A percentile compares a stretch with the other conserved stretches of the same genome.
These are phyloP conservation scores for Meloidogyne exigua DNA, from an alignment of 1,140 invertebrate genomes.

Conservation along the genomic window DNA sequence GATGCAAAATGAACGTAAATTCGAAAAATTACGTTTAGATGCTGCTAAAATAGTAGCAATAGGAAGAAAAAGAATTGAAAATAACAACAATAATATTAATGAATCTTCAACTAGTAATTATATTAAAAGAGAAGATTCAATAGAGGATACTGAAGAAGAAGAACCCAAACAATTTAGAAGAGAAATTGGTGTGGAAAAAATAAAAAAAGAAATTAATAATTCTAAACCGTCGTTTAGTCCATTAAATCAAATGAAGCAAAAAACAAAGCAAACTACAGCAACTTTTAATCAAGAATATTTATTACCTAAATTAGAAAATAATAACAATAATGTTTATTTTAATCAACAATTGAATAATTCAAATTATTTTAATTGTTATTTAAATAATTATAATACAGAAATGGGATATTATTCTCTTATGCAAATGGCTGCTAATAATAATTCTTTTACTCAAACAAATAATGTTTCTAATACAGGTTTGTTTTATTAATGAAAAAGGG, in stretches of 20 bases:
- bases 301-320: not conserved
- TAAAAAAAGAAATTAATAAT: not conserved
- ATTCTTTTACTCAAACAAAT: not conserved
- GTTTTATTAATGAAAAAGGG: too few species aligned
- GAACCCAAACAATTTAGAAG: slow-evolving; percentile 6
- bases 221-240: not conserved
- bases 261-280: not conserved
- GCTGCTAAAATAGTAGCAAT: not conserved
- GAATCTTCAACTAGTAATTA: not conserved
- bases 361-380: not conserved
- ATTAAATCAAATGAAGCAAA: not conserved
- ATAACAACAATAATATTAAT: not conserved
- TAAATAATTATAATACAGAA: not conserved
- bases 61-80: not conserved
- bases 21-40: slow-evolving; percentile 10
- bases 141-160: slow-evolving; percentile 26
- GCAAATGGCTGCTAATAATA: slow-evolving; percentile 4
- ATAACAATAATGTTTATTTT: not conserved
- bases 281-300: not conserved
- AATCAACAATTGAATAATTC: slow-evolving; percentile 1
- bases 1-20: slow-evolving; percentile 19
- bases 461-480: not conserved
- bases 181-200: not conserved
- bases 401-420: not conserved
- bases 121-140: slow-evolving; percentile 24